Conservation (phyloP, 1,140 invertebrate genomes). For the Euschistus heros region DNA sequence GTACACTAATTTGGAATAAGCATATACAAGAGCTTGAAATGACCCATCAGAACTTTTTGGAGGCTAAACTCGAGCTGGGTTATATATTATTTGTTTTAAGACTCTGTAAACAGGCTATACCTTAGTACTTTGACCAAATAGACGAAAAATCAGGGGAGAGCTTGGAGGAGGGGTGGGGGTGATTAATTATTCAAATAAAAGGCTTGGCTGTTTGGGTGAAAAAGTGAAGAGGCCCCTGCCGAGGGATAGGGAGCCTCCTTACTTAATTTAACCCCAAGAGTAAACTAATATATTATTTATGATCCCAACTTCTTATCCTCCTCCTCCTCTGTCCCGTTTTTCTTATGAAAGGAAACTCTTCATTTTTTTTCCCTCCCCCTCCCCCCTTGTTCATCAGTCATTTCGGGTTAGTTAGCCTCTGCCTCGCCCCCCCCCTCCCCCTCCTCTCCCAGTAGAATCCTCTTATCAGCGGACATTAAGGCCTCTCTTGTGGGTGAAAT, state of each 20-base stretch:
- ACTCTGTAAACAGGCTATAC: too few species aligned
- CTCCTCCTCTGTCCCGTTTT: neutral
- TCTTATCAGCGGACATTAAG: too few species aligned
- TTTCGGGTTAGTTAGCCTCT: neutral
- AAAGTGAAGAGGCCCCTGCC: neutral
- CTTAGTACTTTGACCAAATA: too few species aligned
- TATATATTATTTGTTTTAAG: too few species aligned
- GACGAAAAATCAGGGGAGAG: too few species aligned
- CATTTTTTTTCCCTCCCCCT: neutral
- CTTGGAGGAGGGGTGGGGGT: neutral
- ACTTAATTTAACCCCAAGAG: conserved; percentile 9
- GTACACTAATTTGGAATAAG: too few species aligned
- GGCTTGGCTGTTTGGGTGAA: neutral
- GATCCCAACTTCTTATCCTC: neutral
- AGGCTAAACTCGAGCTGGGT: too few species aligned
- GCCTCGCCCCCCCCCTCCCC: neutral
- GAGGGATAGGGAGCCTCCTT: neutral
- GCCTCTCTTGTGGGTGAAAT: too few species aligned
- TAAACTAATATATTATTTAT: conserved; percentile 9
- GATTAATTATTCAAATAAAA: conserved; percentile 9
- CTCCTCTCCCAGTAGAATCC: too few species aligned
- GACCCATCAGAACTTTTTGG: too few species aligned
- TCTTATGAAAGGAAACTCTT: conserved; percentile 2
- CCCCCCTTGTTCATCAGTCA: neutral
- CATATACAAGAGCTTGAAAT: too few species aligned